Conservation (phyloP, 1,140 invertebrate species). For the Cydia fagiglandana region DNA sequence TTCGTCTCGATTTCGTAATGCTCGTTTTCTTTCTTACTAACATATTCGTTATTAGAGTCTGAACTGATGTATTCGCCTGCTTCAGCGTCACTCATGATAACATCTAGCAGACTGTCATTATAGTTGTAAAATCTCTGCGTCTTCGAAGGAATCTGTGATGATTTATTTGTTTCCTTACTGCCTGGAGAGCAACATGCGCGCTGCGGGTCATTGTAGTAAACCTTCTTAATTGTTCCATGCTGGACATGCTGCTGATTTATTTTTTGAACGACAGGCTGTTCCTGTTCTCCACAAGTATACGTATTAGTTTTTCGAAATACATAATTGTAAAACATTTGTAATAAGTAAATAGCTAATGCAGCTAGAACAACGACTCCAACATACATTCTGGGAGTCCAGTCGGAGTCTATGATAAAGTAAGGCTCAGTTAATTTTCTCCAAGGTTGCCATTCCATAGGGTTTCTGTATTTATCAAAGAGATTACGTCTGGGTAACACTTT, state of each 20-base stretch:
- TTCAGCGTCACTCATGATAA: conserved; percentile 61
- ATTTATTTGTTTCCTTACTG: conserved; percentile 45
- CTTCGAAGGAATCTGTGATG: conserved; percentile 48
- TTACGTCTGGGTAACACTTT: conserved; percentile 62
- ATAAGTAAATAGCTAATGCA: conserved; percentile 53
- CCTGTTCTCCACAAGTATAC: conserved; percentile 46
- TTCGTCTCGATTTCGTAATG: conserved; percentile 24
- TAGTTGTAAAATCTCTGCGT: conserved; percentile 64
- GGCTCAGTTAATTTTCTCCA: conserved; percentile 55
- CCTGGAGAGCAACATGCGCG: conserved; percentile 29
- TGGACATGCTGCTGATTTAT: background rate
- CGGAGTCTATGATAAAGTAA: conserved; percentile 52
- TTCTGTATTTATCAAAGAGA: conserved; percentile 50
- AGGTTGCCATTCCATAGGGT: conserved; percentile 53
- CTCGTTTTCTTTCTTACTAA: conserved; percentile 10
- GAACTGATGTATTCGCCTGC: conserved; percentile 35
- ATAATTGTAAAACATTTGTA: conserved; percentile 62
- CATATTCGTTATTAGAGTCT: conserved; percentile 33
- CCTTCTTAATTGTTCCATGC: background rate
- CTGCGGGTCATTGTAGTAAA: conserved; percentile 47
- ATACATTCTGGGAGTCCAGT: conserved; percentile 57
- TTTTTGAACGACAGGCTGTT: background rate
- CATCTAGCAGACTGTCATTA: conserved; percentile 62
- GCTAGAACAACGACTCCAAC: conserved; percentile 49
- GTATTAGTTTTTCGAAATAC: conserved; percentile 48